Base-by-base conservation (phyloP, 2,113 vertebrate species). In the Emydocephalus ijimae region DNA sequence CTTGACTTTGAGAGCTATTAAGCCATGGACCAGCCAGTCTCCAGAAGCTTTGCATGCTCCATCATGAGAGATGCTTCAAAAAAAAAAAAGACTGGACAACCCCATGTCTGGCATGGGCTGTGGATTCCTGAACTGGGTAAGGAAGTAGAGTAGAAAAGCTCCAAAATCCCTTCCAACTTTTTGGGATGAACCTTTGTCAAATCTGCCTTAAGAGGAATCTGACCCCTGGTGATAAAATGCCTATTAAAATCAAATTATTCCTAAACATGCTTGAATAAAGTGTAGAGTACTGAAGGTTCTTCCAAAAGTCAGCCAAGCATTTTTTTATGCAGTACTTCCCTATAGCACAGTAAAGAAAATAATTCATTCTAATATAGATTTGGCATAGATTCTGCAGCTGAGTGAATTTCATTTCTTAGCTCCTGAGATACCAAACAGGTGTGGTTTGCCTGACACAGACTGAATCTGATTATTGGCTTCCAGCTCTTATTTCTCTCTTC, bases 381-480 rank as follows among this genome's bases (percentile, higher is more conserved):
- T 74, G 90, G 74, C 90, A 45, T 45, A 57, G 94, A 88, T 26
- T 85, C 54, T 94, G n/a, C 2, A 5, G 92, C 90, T 59, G 94
- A 43, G 7, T 43, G 74, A 91, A 86, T 95, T 92, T 92, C 90
- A 29, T 87, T 50, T n/a, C 64, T 91, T 56, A 94, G 92, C 91
- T 93, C 92, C 87, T 23, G 91, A 57, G 93, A 86, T 92, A 94
- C 92, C 93, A 91, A 92, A 81, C 2, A 93, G 93, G 52, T n/a
- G 94, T 95, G 93, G 93, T 94, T 54, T 88, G 95, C 95, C 87
- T 34, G 91, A 43, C 88, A 18, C 20, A 54, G 85, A 92, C 95
- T 96, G 95, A 94, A 91, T 95, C 95, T 95, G 95, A 96, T 96
- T 94, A 91, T 29, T 85, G 91, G 93, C 95, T 94, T 92, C 94